phyloP scores from a whole-genome alignment of 1,140 invertebrate species.

The Danaus plexippus region DNA sequence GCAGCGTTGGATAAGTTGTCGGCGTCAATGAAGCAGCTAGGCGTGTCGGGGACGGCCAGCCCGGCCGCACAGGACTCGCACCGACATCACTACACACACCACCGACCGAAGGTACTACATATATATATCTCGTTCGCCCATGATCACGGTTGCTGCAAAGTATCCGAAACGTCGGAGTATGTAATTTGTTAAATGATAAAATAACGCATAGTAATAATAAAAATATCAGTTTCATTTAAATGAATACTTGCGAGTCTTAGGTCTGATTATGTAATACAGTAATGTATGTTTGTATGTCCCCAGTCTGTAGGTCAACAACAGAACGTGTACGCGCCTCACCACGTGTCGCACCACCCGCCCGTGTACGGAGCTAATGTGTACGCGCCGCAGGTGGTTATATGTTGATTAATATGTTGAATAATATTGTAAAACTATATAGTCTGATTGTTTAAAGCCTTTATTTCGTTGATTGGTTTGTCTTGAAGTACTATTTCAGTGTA shows the following conservation, averaged over 20 bases:
- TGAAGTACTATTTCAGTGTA: too few species aligned
- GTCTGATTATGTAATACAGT: constrained; percentile 1
- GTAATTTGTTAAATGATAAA: too few species aligned
- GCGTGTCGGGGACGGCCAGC: constrained; percentile 16
- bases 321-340: constrained; percentile 50
- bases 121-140: not conserved
- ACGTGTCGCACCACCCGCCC: constrained; percentile 48
- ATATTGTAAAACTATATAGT: too few species aligned
- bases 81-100: constrained; percentile 44
- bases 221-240: too few species aligned
- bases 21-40: constrained; percentile 48
- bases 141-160: too few species aligned
- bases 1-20: constrained; percentile 52
- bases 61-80: constrained; percentile 33
- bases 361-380: constrained; percentile 41
- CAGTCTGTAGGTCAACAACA: constrained; percentile 36
- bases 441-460: too few species aligned
- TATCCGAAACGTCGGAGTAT: not conserved
- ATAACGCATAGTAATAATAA: too few species aligned
- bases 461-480: too few species aligned
- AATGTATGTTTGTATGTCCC: not conserved
- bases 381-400: constrained; percentile 20
- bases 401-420: not conserved
- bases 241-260: too few species aligned
- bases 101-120: constrained; percentile 43